Conservation (phyloP, 2,888 invertebrate species). For the Orthosia cruda region DNA sequence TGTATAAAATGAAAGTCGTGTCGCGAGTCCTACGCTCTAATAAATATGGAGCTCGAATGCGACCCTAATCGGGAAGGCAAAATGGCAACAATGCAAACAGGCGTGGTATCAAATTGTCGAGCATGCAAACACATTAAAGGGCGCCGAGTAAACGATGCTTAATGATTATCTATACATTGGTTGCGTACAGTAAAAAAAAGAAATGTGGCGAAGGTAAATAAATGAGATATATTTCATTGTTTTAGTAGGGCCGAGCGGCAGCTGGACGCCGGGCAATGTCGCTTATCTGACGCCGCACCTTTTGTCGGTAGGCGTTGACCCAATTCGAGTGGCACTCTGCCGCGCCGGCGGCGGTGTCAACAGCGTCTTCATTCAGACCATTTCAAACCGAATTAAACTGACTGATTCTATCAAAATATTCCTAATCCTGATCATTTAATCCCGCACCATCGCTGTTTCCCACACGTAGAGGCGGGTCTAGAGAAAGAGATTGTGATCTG, state of each 20-base stretch:
- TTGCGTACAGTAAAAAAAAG: slow-evolving; percentile 79
- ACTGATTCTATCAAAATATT: slow-evolving; percentile 52
- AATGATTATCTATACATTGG: slow-evolving; percentile 89
- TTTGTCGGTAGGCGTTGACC: slow-evolving; percentile 90
- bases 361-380: slow-evolving; percentile 82
- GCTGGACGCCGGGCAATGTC: slow-evolving; percentile 88
- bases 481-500: slow-evolving; percentile 4
- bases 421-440: slow-evolving; percentile 52
- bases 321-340: slow-evolving; percentile 87
- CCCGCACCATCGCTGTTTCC: slow-evolving; percentile 27
- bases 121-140: slow-evolving; percentile 90
- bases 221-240: slow-evolving; percentile 88
- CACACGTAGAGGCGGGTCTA: neutral
- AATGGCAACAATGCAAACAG: slow-evolving; percentile 90
- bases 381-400: slow-evolving; percentile 74
- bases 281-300: slow-evolving; percentile 91
- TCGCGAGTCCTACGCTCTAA: slow-evolving; percentile 88
- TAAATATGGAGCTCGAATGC: slow-evolving; percentile 90
- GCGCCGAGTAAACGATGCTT: slow-evolving; percentile 86
- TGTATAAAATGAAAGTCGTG: slow-evolving; percentile 90
- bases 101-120: slow-evolving; percentile 89
- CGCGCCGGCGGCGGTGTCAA: slow-evolving; percentile 78
- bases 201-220: slow-evolving; percentile 83
- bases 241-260: slow-evolving; percentile 85
- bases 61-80: slow-evolving; percentile 91